These are phyloP conservation scores for Halocynthia aurantium DNA, from an alignment of 23 tunicate species.

Conservation along the genomic window DNA sequence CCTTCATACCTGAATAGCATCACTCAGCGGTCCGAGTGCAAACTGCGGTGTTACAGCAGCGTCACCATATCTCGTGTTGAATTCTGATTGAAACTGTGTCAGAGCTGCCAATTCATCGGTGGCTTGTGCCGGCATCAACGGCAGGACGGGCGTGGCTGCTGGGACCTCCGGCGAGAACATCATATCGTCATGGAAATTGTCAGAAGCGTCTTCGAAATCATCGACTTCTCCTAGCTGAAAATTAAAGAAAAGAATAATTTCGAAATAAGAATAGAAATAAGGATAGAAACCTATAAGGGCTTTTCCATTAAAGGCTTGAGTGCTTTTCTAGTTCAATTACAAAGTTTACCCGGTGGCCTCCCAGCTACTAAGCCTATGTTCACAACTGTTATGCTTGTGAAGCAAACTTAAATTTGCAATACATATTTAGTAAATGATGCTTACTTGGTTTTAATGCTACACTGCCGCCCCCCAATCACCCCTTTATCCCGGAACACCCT, in stretches of 20 bases:
- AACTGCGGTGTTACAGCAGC: constrained; percentile 47
- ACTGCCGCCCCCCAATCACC: too few species aligned
- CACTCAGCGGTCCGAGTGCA: constrained; percentile 23
- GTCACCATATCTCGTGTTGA: constrained; percentile 47
- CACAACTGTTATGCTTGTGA: too few species aligned
- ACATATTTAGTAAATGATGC: too few species aligned
- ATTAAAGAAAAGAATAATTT: too few species aligned
- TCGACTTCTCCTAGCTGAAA: background rate
- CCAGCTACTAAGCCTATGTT: background rate
- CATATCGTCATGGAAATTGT: background rate
- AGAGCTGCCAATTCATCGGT: constrained; percentile 45
- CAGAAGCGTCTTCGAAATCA: constrained; percentile 14
- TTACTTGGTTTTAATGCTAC: too few species aligned
- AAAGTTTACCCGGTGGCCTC: background rate
- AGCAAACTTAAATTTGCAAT: too few species aligned
- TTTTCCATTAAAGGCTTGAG: too few species aligned
- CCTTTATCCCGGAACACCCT: too few species aligned
- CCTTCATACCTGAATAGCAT: constrained; percentile 25
- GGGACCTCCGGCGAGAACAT: background rate
- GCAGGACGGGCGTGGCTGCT: background rate
- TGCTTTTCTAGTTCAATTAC: too few species aligned
- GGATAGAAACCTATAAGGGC: too few species aligned
- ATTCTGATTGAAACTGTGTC: constrained; percentile 52
- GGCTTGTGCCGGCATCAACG: constrained; percentile 68
- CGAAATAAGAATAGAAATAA: too few species aligned